These are phyloP conservation scores for Drosophila miranda DNA, from an alignment of 1,140 invertebrate genomes.

Conservation along the genomic window DNA sequence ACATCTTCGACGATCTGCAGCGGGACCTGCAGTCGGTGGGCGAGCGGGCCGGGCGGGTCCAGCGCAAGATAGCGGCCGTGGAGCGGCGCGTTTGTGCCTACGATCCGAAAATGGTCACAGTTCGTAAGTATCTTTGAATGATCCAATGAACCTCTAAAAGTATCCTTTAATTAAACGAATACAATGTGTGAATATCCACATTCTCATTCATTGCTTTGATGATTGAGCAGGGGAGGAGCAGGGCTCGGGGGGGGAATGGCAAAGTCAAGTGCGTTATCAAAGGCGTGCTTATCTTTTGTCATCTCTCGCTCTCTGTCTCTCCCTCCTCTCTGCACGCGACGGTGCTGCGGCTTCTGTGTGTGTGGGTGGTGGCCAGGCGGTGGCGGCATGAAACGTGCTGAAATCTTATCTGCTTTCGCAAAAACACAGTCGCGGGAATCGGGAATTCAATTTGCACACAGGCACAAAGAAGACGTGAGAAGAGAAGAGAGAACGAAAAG, in stretches of 20 bases:
- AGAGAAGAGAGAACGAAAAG: neutral
- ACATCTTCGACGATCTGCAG: slow-evolving; percentile 89
- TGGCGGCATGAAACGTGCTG: slow-evolving; percentile 37
- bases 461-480: slow-evolving; percentile 19
- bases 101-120: slow-evolving; percentile 91
- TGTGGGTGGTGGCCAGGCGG: slow-evolving; percentile 31
- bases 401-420: slow-evolving; percentile 52
- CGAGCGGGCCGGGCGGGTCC: slow-evolving; percentile 86
- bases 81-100: slow-evolving; percentile 85
- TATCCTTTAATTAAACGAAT: too few relatives aligned
- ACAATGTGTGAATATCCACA: slow-evolving; percentile 4
- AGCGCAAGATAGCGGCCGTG: slow-evolving; percentile 85
- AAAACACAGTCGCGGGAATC: neutral
- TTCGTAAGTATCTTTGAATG: slow-evolving; percentile 87
- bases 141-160: too few relatives aligned
- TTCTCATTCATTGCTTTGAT: slow-evolving; percentile 37
- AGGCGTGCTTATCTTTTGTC: slow-evolving; percentile 53
- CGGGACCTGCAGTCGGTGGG: slow-evolving; percentile 87
- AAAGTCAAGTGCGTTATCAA: slow-evolving; percentile 74
- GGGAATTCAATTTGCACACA: slow-evolving; percentile 50
- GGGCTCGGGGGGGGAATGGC: slow-evolving; percentile 12
- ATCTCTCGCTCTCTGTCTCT: slow-evolving; percentile 20
- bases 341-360: slow-evolving; percentile 38
- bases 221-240: slow-evolving; percentile 7
- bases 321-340: slow-evolving; percentile 6